Evolutionary conservation across 2,888 invertebrate species (phyloP), one percentile per base, ranked within the genome.

Genomic region (Hypena proboscidalis): DNA sequence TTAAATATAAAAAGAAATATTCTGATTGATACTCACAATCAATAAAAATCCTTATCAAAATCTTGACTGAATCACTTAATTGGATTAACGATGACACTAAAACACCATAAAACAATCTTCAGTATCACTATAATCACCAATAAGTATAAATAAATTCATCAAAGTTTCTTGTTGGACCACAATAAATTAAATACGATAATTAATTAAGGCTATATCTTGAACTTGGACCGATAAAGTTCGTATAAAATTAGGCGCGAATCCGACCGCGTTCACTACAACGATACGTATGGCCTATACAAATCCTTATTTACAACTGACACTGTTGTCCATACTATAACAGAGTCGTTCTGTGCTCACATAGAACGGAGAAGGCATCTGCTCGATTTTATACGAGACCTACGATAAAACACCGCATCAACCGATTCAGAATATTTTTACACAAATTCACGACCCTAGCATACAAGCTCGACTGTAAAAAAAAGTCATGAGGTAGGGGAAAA

Each of bases 261-360:
- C 50, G 61, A 64, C 68, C 70, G 79, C 80, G 77, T 73, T 73
- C 83, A 85, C 85, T 76, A 81, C 79, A 76, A 70, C 81, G 83
- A 85, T 85, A 88, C 91, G 91, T 91, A 85, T 85, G 80, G 83
- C 77, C 90, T 85, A 89, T 85, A 89, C 91, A 88, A 88, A 89
- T 85, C 83, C 91, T 90, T 91, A 90, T 88, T 90, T 90, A 90
- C 90, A 85, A 91, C 91, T 91, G 91, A 83, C 90, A 90, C 77
- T 80, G 84, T 83, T 85, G 87, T 85, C 79, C 85, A 86, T 87
- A 79, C 77, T 83, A 89, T 80, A 83, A 77, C 77, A 85, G 77
- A 78, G 64, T 78, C 77, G 83, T 74, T 78, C 76, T 63, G 77
- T 70, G 73, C 81, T 73, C 78, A 78, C 82, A 84, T 85, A 85